These are phyloP conservation scores for Acanthopagrus latus DNA, from an alignment of 2,797 vertebrate genomes.

Conservation along the genomic window DNA sequence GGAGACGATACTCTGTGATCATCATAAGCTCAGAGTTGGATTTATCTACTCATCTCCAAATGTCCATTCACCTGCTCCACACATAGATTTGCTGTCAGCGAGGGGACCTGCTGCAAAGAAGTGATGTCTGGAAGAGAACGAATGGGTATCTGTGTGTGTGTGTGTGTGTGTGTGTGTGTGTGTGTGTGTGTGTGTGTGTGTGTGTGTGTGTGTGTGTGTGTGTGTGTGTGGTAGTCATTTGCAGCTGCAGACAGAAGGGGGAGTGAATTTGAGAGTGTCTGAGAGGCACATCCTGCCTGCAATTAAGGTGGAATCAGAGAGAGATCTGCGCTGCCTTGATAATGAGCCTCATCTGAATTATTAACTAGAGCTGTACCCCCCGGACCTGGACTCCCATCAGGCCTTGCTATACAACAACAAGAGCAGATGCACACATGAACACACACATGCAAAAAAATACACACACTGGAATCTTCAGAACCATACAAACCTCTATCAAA, in stretches of 20 bases:
- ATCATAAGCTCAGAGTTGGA: conserved; percentile 34
- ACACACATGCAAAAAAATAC: conserved; percentile 41
- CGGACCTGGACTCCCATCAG: conserved; percentile 83
- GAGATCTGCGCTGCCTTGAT: conserved; percentile 90
- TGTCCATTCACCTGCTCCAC: conserved; percentile 51
- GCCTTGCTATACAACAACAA: conserved; percentile 49
- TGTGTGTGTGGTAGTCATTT: conserved; percentile 55
- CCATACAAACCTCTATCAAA: conserved; percentile 67
- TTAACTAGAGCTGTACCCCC: conserved; percentile 89
- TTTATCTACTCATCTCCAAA: conserved; percentile 68
- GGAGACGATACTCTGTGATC: conserved; percentile 59
- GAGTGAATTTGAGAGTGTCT: conserved; percentile 77
- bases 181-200: conserved; percentile 27
- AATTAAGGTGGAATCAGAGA: conserved; percentile 91
- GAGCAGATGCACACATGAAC: conserved; percentile 45
- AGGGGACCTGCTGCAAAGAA: conserved; percentile 34
- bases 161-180: conserved; percentile 26
- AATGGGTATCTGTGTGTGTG: conserved; percentile 27
- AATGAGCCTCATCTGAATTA: conserved; percentile 91
- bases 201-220: conserved; percentile 25
- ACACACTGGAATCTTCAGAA: conserved; percentile 54
- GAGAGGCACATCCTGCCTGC: conserved; percentile 87
- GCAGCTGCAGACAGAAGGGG: conserved; percentile 70
- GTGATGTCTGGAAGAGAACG: conserved; percentile 47
- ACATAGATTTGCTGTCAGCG: conserved; percentile 21